A percentile compares a stretch with the other conserved stretches of the same genome.
phyloP scores from a whole-genome alignment of 2,113 vertebrate species.

The Echinops telfairi region DNA sequence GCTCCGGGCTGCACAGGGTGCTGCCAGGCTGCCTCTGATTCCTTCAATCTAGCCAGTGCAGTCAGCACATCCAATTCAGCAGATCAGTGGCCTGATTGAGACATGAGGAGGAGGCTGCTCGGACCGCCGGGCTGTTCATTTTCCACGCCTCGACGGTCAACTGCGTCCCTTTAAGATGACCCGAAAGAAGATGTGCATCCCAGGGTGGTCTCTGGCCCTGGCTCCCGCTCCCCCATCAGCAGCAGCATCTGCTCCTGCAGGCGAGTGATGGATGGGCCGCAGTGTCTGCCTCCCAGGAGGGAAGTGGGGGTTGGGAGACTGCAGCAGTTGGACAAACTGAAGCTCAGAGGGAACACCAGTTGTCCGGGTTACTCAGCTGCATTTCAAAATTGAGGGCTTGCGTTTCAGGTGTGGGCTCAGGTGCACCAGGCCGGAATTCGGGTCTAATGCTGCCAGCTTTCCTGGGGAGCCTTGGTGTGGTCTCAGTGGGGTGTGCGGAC shows the following conservation, averaged over 20 bases:
- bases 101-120: not conserved
- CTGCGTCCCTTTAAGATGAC: not conserved
- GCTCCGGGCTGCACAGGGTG: not conserved
- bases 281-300: not conserved
- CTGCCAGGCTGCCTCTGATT: not conserved
- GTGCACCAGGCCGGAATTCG: not conserved
- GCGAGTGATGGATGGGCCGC: constrained; percentile 58
- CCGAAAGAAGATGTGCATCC: not conserved
- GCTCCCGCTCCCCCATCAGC: not conserved
- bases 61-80: not conserved
- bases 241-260: constrained; percentile 9
- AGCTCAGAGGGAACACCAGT: not conserved
- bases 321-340: constrained; percentile 12
- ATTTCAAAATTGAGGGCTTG: constrained; percentile 34
- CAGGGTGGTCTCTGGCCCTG: constrained; percentile 3
- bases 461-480: constrained; percentile 20
- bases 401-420: not conserved
- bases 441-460: not conserved
- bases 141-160: not conserved
- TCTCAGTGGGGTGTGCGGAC: not conserved
- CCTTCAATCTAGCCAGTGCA: not conserved
- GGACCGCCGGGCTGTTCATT: not conserved
- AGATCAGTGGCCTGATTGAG: constrained; percentile 52
- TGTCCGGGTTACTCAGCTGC: not conserved
- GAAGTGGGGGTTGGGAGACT: not conserved